phyloP scores from a whole-genome alignment of 1,140 invertebrate genomes.

The Drosophila insularis region DNA sequence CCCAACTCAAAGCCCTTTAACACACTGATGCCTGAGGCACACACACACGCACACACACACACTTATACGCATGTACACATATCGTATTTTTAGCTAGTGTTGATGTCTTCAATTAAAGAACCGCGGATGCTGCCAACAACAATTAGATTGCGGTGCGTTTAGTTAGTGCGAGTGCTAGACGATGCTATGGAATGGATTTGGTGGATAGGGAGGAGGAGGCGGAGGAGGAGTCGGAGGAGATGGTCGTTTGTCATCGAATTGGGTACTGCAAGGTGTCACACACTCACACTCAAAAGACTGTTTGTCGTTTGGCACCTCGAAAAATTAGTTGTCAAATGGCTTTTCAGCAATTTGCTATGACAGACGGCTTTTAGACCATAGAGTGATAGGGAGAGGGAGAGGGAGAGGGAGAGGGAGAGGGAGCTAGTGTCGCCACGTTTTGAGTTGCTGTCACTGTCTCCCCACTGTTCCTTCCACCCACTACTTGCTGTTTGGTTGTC shows the following conservation, averaged over 20 bases:
- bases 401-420: too few relatives aligned
- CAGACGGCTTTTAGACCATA: constrained; percentile 62
- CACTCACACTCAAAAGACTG: neutral
- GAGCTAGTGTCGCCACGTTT: too few relatives aligned
- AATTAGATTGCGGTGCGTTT: constrained; percentile 77
- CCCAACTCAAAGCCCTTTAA: neutral
- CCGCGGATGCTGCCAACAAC: constrained; percentile 76
- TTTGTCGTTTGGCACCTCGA: constrained; percentile 55
- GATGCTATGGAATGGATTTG: constrained; percentile 34
- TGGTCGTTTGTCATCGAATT: neutral
- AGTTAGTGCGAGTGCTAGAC: constrained; percentile 64
- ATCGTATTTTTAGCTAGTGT: constrained; percentile 76
- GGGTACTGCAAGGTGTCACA: constrained; percentile 56
- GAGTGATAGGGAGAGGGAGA: constrained; percentile 19
- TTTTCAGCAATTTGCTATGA: constrained; percentile 63
- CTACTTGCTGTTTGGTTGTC: neutral
- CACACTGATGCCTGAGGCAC: neutral
- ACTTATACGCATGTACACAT: constrained; percentile 12
- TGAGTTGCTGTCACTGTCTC: too few relatives aligned
- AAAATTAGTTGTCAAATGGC: constrained; percentile 74
- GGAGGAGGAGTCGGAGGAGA: neutral
- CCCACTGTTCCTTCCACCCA: too few relatives aligned
- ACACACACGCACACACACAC: constrained; percentile 15
- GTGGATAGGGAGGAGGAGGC: neutral
- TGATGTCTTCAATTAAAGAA: constrained; percentile 80